These are phyloP conservation scores for Polyodon spathula DNA, from an alignment of 2,113 vertebrate genomes.

Conservation along the genomic window DNA sequence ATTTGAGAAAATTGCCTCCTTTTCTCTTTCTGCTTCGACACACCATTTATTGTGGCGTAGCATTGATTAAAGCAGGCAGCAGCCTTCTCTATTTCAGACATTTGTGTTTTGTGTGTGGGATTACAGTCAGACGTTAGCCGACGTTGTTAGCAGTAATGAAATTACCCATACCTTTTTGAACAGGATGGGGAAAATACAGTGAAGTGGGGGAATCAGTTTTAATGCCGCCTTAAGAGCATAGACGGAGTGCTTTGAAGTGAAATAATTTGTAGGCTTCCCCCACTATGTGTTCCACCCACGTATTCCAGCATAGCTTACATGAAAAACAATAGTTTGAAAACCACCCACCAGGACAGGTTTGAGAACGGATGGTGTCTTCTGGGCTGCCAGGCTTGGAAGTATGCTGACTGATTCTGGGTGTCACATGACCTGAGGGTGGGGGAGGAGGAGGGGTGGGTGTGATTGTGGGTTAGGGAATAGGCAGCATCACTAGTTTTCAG, in stretches of 20 bases:
- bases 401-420: conserved; percentile 18
- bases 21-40: no score
- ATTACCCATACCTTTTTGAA: no score
- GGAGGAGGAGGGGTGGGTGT: conserved; percentile 2
- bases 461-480: conserved; percentile 19
- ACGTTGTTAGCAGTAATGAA: no score
- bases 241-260: conserved; percentile 1
- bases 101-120: no score
- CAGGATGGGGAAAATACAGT: no score
- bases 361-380: conserved; percentile 9
- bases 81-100: no score
- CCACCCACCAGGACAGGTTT: neutral
- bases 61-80: no score
- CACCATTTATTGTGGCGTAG: no score
- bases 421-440: conserved; percentile 19
- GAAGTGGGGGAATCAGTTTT: no score
- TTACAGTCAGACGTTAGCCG: no score
- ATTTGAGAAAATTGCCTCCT: no score
- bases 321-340: neutral
- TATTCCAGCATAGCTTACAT: conserved; percentile 1
- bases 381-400: conserved; percentile 21
- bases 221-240: no score
- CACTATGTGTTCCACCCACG: neutral
- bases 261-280: neutral
- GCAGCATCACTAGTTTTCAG: conserved; percentile 40